Evolutionary conservation across 2,113 vertebrate genomes (phyloP).

Genomic region (Benthochromis sp.): DNA sequence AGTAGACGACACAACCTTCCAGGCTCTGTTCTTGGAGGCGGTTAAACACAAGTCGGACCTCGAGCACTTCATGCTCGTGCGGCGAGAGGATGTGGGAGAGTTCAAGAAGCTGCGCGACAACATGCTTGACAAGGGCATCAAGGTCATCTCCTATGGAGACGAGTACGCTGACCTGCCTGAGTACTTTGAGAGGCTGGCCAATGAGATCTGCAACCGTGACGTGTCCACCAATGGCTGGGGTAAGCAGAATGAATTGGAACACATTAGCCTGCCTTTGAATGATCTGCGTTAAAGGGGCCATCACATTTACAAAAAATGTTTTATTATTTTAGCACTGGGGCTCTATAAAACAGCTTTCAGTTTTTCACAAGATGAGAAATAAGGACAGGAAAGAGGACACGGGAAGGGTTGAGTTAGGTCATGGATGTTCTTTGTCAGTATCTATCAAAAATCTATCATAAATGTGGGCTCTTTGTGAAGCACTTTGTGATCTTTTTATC

Average conservation of each 20-base stretch:
- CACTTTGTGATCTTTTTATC: neutral
- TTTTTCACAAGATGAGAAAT: neutral
- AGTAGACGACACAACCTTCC: conserved; percentile 96
- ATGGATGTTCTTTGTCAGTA: neutral
- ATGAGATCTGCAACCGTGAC: conserved; percentile 80
- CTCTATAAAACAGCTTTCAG: neutral
- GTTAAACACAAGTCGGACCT: conserved; percentile 94
- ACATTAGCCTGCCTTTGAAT: neutral
- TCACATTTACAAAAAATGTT: neutral
- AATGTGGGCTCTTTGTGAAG: neutral
- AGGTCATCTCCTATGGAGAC: conserved; percentile 91
- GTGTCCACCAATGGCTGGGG: conserved; percentile 59
- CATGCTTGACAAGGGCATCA: conserved; percentile 96
- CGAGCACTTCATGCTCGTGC: conserved; percentile 95
- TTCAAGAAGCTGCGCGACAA: conserved; percentile 94
- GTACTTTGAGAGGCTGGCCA: conserved; percentile 85
- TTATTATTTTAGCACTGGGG: neutral
- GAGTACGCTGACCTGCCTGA: conserved; percentile 87
- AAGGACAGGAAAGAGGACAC: neutral
- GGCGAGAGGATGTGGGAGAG: conserved; percentile 87
- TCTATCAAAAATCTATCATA: neutral
- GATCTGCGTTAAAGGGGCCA: neutral
- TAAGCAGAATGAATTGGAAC: neutral
- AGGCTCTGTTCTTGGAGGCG: conserved; percentile 92
- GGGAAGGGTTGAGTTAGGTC: neutral